These are phyloP conservation scores for Timema cristinae DNA, from an alignment of 2,888 invertebrate genomes.

Conservation along the genomic window DNA sequence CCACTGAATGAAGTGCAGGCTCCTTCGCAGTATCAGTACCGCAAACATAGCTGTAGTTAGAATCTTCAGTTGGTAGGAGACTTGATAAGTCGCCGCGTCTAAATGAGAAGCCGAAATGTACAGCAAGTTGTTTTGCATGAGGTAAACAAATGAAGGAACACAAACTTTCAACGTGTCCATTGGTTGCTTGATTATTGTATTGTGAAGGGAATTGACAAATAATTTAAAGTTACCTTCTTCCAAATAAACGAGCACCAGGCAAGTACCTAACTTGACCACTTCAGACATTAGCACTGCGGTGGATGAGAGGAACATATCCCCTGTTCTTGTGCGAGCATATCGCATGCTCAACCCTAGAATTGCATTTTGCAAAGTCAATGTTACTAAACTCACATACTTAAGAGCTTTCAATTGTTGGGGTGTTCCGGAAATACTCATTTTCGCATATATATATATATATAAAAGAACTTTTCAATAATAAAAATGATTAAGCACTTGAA, in stretches of 20 bases:
- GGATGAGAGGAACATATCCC: slow-evolving; percentile 86
- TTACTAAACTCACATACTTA: slow-evolving; percentile 88
- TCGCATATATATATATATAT: no score
- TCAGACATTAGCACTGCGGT: slow-evolving; percentile 96
- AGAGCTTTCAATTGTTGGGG: slow-evolving; percentile 2
- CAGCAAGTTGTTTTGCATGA: slow-evolving; percentile 94
- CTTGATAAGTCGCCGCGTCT: slow-evolving; percentile 98
- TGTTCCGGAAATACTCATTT: background rate
- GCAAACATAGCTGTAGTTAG: slow-evolving; percentile 96
- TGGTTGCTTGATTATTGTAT: slow-evolving; percentile 74
- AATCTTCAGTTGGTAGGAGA: slow-evolving; percentile 96
- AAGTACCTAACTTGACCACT: slow-evolving; percentile 78
- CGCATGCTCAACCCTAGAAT: slow-evolving; percentile 93
- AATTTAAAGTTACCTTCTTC: slow-evolving; percentile 64
- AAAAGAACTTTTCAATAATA: no score
- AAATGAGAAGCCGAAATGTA: slow-evolving; percentile 96
- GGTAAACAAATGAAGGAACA: slow-evolving; percentile 92
- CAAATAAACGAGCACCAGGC: slow-evolving; percentile 72
- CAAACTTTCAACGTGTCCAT: slow-evolving; percentile 86
- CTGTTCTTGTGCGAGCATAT: slow-evolving; percentile 82
- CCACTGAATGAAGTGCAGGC: slow-evolving; percentile 80
- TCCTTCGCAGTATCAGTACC: slow-evolving; percentile 76
- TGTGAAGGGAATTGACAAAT: slow-evolving; percentile 59
- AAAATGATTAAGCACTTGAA: no score
- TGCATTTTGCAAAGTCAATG: slow-evolving; percentile 96